Evolutionary conservation across 2,113 vertebrate species (phyloP).

Genomic region (Odocoileus virginianus): DNA sequence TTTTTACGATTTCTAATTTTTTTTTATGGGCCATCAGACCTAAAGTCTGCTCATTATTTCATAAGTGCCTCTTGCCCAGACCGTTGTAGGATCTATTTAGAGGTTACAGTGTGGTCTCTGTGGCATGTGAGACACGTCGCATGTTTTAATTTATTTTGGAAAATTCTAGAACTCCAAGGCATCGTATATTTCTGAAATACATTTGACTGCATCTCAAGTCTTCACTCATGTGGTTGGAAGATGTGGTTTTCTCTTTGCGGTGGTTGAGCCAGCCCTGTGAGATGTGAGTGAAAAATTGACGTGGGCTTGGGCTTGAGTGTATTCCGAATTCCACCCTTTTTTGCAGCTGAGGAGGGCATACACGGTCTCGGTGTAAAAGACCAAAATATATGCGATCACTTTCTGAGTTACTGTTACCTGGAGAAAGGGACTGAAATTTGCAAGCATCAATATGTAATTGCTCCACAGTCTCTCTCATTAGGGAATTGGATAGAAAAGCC

Average conservation of each 20-base stretch:
- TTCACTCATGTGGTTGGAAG: not conserved
- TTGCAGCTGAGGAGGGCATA: too few relatives aligned
- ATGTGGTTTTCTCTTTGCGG: not conserved
- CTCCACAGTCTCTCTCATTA: fast-evolving
- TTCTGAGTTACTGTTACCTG: not conserved
- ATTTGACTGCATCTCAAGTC: not conserved
- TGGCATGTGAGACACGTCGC: not conserved
- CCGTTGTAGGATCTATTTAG: not conserved
- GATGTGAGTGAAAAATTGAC: not conserved
- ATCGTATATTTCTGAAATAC: not conserved
- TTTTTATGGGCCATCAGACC: not conserved
- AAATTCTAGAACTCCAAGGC: not conserved
- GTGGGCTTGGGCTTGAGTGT: fast-evolving
- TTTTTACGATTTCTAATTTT: not conserved
- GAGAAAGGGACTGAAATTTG: not conserved
- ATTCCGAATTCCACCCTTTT: not conserved
- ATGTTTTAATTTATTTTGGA: not conserved
- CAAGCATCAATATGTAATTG: fast-evolving
- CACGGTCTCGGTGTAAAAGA: not conserved
- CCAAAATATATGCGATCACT: fast-evolving
- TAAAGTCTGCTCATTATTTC: not conserved
- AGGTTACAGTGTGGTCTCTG: not conserved
- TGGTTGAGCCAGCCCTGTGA: too few relatives aligned
- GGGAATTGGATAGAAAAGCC: not conserved
- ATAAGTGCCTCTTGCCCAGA: not conserved